Evolutionary conservation across 2,113 vertebrate genomes (phyloP).

Genomic region (Taxidea taxus): DNA sequence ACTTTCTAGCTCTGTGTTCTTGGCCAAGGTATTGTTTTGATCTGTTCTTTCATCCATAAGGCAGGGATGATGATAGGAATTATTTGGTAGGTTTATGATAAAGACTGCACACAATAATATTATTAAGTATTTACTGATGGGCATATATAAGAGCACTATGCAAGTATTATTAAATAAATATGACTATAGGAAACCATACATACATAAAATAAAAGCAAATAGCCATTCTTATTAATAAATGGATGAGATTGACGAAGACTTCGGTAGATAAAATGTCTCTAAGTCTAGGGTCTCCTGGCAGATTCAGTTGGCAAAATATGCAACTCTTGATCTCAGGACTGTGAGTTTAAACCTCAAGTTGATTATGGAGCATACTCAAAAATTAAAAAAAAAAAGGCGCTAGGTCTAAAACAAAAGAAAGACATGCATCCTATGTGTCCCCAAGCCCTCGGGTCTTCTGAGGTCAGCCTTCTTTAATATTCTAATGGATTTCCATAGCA

Average conservation of each 20-base stretch:
- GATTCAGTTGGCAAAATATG: not conserved
- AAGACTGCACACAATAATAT: not conserved
- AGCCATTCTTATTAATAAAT: not conserved
- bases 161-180: not conserved
- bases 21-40: not conserved
- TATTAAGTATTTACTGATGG: not conserved
- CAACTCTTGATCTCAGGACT: not conserved
- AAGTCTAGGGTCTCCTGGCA: not conserved
- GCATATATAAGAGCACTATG: not conserved
- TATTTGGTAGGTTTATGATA: not conserved
- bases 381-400: not conserved
- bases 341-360: not conserved
- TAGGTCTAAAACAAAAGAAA: not conserved
- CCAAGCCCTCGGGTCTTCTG: not conserved
- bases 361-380: not conserved
- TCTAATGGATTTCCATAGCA: not conserved
- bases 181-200: not conserved
- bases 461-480: not conserved
- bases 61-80: not conserved
- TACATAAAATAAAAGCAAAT: not conserved
- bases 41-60: not conserved
- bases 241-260: not conserved
- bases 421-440: not conserved
- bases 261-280: not conserved
- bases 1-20: not conserved